A percentile compares a stretch with the other conserved stretches of the same genome.
Conservation (phyloP, 2,888 invertebrate genomes). For the Acleris cristana region DNA sequence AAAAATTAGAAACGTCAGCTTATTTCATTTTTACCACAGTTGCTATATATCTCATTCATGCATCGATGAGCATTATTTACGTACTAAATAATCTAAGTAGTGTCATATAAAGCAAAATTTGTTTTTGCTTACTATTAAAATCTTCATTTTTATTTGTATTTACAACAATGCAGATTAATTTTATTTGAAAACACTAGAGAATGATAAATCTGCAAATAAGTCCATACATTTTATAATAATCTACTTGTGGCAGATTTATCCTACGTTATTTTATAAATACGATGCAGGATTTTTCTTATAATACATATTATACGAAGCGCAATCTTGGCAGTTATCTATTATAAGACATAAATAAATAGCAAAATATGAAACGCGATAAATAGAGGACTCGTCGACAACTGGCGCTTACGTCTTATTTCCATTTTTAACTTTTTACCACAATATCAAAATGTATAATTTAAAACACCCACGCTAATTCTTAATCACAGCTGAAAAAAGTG, state of each 20-base stretch:
- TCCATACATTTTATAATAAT: neutral
- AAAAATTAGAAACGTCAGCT: conserved; percentile 1
- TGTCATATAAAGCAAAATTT: conserved; percentile 12
- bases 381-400: neutral
- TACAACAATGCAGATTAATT: too few species aligned
- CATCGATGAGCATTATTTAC: neutral
- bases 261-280: conserved; percentile 25
- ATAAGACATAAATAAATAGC: conserved; percentile 22
- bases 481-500: too few species aligned
- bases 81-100: conserved; percentile 1
- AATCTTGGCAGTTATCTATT: conserved; percentile 32
- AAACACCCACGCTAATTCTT: too few species aligned
- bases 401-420: neutral
- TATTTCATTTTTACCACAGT: neutral
- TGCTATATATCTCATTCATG: neutral
- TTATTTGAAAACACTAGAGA: too few species aligned
- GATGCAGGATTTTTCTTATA: conserved; percentile 23
- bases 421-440: too few species aligned
- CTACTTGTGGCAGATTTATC: conserved; percentile 4
- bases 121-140: neutral
- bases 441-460: too few species aligned
- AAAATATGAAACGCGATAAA: neutral
- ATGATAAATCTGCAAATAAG: conserved; percentile 6
- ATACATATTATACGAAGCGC: conserved; percentile 19
- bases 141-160: too few species aligned